Conservation (phyloP, 1,140 invertebrate genomes). For the Magallana ariakensis region DNA sequence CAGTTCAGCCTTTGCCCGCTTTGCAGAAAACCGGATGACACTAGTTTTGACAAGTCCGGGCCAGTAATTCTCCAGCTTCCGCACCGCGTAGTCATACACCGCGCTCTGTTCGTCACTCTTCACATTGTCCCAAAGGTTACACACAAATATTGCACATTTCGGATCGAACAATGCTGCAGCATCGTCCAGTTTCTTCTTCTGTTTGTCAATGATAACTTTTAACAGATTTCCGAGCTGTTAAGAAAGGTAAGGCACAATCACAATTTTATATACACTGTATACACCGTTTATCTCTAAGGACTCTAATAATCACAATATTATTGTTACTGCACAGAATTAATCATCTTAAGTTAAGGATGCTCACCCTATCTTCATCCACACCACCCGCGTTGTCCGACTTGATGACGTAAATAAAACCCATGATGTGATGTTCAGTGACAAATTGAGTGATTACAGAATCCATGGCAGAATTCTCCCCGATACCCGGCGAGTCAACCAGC, state of each 20-base stretch:
- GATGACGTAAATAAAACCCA: slow-evolving; percentile 71
- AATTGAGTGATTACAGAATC: slow-evolving; percentile 63
- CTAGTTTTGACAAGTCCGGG: slow-evolving; percentile 61
- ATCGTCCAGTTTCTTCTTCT: slow-evolving; percentile 45
- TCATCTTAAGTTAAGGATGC: neutral
- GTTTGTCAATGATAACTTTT: slow-evolving; percentile 61
- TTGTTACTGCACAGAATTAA: neutral
- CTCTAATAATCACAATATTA: neutral
- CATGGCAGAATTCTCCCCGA: slow-evolving; percentile 71
- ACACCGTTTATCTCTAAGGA: neutral
- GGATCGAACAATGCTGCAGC: slow-evolving; percentile 58
- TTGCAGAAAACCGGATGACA: slow-evolving; percentile 62
- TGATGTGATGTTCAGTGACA: slow-evolving; percentile 61
- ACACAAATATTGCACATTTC: slow-evolving; percentile 68
- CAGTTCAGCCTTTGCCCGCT: slow-evolving; percentile 52
- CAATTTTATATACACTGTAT: too few relatives aligned
- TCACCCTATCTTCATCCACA: slow-evolving; percentile 71
- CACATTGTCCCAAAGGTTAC: slow-evolving; percentile 70
- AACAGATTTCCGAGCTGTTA: slow-evolving; percentile 69
- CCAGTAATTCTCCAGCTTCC: slow-evolving; percentile 64
- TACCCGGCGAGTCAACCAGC: slow-evolving; percentile 71
- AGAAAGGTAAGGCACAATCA: neutral
- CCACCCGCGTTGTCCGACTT: slow-evolving; percentile 73
- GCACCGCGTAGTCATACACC: slow-evolving; percentile 63
- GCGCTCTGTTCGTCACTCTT: slow-evolving; percentile 49